These are phyloP conservation scores for Acrobeloides nanus DNA, from an alignment of 2,888 invertebrate species.

Conservation along the genomic window DNA sequence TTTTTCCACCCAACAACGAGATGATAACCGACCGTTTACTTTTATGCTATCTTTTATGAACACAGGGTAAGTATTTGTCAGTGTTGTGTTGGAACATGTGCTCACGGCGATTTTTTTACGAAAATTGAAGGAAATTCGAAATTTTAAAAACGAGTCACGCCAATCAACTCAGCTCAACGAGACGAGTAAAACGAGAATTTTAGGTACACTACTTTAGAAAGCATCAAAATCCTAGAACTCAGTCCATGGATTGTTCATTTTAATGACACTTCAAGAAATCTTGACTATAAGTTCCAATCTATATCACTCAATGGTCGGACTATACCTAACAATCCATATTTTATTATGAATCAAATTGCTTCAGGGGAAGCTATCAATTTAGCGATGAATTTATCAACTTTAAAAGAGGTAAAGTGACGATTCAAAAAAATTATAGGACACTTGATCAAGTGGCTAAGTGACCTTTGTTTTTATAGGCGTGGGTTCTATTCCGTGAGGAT, in stretches of 20 bases:
- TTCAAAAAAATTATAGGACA: too few species aligned
- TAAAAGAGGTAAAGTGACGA: not conserved
- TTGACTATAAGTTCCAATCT: not conserved
- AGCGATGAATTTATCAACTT: constrained; percentile 6
- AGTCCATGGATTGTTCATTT: constrained; percentile 3
- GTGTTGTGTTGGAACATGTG: too few species aligned
- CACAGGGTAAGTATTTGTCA: constrained; percentile 12
- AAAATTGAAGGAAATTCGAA: too few species aligned
- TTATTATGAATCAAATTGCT: not conserved
- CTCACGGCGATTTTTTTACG: too few species aligned
- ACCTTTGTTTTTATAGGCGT: too few species aligned
- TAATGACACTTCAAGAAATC: too few species aligned
- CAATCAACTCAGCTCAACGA: too few species aligned
- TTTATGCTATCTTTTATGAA: constrained; percentile 8
- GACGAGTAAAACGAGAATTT: too few species aligned
- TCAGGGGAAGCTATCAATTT: constrained; percentile 7
- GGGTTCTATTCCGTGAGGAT: too few species aligned
- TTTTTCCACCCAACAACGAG: not conserved
- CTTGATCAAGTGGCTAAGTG: too few species aligned
- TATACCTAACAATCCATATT: not conserved
- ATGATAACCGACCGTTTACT: constrained; percentile 6
- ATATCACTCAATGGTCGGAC: not conserved
- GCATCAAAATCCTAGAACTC: constrained; percentile 15
- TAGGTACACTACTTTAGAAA: constrained; percentile 10
- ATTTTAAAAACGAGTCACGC: too few species aligned